Conservation (phyloP, 2,888 invertebrate genomes). For the Folsomia manolachei region DNA sequence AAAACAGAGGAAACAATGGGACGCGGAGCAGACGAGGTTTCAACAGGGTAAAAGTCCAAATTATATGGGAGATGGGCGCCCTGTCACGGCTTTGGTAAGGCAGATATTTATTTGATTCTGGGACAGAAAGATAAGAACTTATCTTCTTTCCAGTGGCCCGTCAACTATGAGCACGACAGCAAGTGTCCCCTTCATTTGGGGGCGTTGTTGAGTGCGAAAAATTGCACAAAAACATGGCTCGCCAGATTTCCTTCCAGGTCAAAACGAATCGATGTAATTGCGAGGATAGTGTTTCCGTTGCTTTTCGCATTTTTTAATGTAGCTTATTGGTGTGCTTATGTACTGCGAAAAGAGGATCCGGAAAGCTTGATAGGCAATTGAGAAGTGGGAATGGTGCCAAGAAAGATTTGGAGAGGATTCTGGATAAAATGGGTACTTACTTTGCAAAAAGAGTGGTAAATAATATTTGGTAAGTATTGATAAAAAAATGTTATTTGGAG, state of each 20-base stretch:
- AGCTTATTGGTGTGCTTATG: constrained; percentile 1
- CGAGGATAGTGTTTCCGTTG: neutral
- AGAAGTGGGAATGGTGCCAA: too few relatives aligned
- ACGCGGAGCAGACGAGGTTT: constrained; percentile 67
- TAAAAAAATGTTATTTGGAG: neutral
- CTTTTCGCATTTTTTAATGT: neutral
- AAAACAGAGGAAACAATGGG: constrained; percentile 67
- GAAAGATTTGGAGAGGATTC: too few relatives aligned
- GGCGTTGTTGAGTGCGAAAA: neutral
- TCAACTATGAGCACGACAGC: neutral
- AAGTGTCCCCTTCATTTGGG: neutral
- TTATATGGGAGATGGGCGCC: neutral
- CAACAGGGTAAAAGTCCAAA: neutral
- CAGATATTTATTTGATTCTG: too few relatives aligned
- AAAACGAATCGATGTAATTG: neutral
- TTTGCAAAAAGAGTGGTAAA: neutral
- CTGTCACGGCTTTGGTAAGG: neutral
- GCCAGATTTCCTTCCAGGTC: neutral
- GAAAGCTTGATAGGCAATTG: neutral
- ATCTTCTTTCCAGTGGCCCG: neutral
- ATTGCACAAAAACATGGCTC: neutral
- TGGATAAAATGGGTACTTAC: too few relatives aligned
- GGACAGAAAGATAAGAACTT: neutral
- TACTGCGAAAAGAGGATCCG: neutral
- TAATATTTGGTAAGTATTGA: neutral